Evolutionary conservation across 2,113 vertebrate genomes (phyloP).

Genomic region (Nothoprocta pentlandii): DNA sequence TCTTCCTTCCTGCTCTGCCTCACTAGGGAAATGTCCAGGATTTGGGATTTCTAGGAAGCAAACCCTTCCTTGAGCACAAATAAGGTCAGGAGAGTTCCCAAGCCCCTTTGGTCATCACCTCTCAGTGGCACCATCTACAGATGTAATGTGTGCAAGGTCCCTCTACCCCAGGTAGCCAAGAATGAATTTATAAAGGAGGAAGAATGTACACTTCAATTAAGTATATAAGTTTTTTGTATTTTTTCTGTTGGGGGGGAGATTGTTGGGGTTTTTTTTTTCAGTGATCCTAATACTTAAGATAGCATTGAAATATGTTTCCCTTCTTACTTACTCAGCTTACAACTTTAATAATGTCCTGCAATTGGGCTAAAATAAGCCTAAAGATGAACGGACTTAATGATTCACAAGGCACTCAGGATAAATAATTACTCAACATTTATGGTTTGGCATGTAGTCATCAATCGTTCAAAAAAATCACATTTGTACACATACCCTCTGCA

Average conservation of each 20-base stretch:
- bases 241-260: background rate
- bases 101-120: slow-evolving; percentile 16
- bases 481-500: slow-evolving; percentile 49
- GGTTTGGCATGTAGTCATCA: slow-evolving; percentile 45
- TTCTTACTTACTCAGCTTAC: background rate
- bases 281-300: background rate
- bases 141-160: slow-evolving; percentile 39
- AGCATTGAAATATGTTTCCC: background rate
- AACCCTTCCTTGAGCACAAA: slow-evolving; percentile 14
- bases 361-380: background rate
- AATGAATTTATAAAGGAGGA: background rate
- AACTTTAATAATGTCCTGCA: background rate
- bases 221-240: background rate
- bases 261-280: background rate
- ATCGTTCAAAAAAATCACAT: background rate
- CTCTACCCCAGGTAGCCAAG: background rate
- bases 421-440: slow-evolving; percentile 53
- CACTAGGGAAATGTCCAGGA: background rate
- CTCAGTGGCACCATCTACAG: slow-evolving; percentile 32
- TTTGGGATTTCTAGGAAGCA: slow-evolving; percentile 22
- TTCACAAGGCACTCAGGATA: slow-evolving; percentile 33
- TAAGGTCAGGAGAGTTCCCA: background rate
- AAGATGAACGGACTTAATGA: slow-evolving; percentile 30
- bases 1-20: slow-evolving; percentile 9
- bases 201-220: background rate